A percentile compares a stretch with the other conserved stretches of the same genome.
Conservation (phyloP, 1,140 invertebrate genomes). For the Apis cerana region DNA sequence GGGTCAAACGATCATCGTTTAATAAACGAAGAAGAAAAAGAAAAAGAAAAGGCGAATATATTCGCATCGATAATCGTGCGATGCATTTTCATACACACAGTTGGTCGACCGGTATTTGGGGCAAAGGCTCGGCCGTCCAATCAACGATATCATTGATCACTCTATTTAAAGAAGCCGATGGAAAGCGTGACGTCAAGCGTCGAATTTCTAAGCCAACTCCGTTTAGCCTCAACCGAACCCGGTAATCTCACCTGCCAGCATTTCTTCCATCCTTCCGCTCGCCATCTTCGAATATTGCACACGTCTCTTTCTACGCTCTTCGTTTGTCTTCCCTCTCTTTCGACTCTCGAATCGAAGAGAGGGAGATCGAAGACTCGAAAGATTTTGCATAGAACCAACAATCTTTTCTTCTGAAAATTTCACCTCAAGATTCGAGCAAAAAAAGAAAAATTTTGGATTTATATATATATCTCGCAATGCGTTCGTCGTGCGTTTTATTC, state of each 20-base stretch:
- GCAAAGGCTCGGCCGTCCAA: slow-evolving; percentile 44
- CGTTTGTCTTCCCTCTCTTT: neutral
- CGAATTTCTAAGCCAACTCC: slow-evolving; percentile 64
- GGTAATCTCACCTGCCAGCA: slow-evolving; percentile 57
- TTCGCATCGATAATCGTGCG: neutral
- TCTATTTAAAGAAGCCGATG: slow-evolving; percentile 60
- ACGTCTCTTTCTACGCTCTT: neutral
- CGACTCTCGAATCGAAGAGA: too few species aligned
- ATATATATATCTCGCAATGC: too few species aligned
- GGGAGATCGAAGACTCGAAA: too few species aligned
- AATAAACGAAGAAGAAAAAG: neutral
- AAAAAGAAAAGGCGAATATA: neutral
- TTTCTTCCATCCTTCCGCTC: neutral
- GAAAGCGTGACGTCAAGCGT: slow-evolving; percentile 60
- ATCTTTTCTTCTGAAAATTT: too few species aligned
- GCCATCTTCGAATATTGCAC: slow-evolving; percentile 42
- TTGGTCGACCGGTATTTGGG: neutral
- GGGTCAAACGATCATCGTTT: too few species aligned
- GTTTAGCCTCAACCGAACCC: slow-evolving; percentile 39
- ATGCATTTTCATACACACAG: neutral
- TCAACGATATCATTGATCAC: slow-evolving; percentile 62
- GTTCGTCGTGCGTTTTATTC: too few species aligned
- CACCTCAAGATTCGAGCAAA: too few species aligned
- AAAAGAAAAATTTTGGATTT: too few species aligned
- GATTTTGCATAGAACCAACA: too few species aligned